These are phyloP conservation scores for Chrysolina americana DNA, from an alignment of 2,888 invertebrate species.

Conservation along the genomic window DNA sequence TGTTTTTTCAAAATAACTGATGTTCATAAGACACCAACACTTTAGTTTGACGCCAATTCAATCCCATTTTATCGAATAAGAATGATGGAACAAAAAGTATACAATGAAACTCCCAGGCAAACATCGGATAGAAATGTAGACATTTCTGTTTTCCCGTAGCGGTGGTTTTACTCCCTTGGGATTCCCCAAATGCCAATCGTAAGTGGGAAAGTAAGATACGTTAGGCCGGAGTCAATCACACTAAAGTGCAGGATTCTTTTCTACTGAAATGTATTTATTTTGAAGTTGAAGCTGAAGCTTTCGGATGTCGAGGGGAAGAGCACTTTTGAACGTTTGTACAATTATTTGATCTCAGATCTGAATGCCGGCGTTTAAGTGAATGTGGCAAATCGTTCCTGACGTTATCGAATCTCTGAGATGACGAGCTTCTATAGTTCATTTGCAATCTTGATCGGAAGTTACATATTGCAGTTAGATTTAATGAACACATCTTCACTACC, in stretches of 20 bases:
- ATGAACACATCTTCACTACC: too few relatives aligned
- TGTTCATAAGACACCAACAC: neutral
- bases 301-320: neutral
- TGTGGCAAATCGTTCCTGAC: slow-evolving; percentile 2
- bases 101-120: slow-evolving; percentile 39
- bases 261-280: slow-evolving; percentile 49
- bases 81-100: slow-evolving; percentile 25
- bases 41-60: neutral
- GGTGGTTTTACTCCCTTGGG: slow-evolving; percentile 49
- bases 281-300: slow-evolving; percentile 32
- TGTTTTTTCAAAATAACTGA: neutral
- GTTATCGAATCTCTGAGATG: neutral
- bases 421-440: neutral
- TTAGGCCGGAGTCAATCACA: slow-evolving; percentile 49
- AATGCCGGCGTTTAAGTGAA: slow-evolving; percentile 13
- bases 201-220: slow-evolving; percentile 49
- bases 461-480: too few relatives aligned
- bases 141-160: slow-evolving; percentile 52
- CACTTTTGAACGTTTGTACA: slow-evolving; percentile 18
- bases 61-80: slow-evolving; percentile 15
- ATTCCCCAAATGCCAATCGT: slow-evolving; percentile 53
- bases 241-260: slow-evolving; percentile 49
- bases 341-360: slow-evolving; percentile 9
- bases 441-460: neutral
- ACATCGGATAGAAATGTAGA: slow-evolving; percentile 51